Evolutionary conservation across 2,888 invertebrate genomes (phyloP), one percentile per base, ranked within the genome.

Genomic region (Perizoma affinitatum): DNA sequence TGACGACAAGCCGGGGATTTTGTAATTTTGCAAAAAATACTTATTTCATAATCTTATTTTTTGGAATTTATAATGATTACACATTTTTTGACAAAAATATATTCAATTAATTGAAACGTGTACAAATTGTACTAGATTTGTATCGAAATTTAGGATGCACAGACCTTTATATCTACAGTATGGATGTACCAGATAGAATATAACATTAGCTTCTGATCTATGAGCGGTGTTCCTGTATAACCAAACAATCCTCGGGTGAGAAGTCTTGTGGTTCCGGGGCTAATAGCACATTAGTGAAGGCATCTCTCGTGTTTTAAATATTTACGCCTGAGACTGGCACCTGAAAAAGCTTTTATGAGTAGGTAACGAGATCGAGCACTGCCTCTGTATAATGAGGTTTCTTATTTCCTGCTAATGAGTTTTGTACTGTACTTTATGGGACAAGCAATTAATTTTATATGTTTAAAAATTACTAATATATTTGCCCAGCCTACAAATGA

Each of bases 231-330:
- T 40, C 11, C 35, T 9, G 6, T 51, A 10, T 41, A 44, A 53
- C 56, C 53, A 42, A 61, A 59, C 49, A 40, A 53, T 57, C 40
- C 54, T 50, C 61, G 33, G 46, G 50, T 50, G 77, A 78, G 74
- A 54, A 57, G 51, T 51, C 61, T 73, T 73, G 79, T 74, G 80
- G 82, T 76, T 80, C 69, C 71, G 74, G 68, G 67, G 79, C 82
- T 84, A 86, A 87, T 85, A 87, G 86, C 84, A 83, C 87, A 87
- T 88, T 87, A 88, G 84, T 22, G 22, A 3, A 84, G 80, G 82
- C 81, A 84, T 83, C 81, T 53, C 73, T 68, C 76, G 71, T 77
- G 79, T 78, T 84, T 87, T 85, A 85, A 87, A 88, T 88, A 88
- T 88, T 88, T 84, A 87, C 83, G 83, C 81, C 73, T 61, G 61